Evolutionary conservation across 2,113 vertebrate species (phyloP).

Genomic region (Proteles cristata): DNA sequence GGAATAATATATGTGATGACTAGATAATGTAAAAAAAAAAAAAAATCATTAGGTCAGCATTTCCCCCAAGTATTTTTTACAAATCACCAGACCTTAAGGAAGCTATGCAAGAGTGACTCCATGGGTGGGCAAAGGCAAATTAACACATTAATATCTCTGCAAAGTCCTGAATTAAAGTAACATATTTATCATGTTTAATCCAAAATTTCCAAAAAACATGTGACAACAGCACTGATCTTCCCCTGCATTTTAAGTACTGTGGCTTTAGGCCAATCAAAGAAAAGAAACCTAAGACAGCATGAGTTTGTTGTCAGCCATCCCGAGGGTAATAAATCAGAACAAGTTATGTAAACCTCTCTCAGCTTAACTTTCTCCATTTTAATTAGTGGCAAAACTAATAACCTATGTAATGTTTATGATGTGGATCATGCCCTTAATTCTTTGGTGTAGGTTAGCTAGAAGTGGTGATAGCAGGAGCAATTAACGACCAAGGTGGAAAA

Average conservation of each 20-base stretch:
- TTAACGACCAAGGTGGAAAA: background rate
- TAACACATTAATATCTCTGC: background rate
- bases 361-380: background rate
- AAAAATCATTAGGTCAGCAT: background rate
- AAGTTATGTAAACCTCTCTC: background rate
- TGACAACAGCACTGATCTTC: background rate
- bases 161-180: background rate
- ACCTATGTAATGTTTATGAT: background rate
- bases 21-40: background rate
- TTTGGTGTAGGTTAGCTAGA: background rate
- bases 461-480: background rate
- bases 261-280: background rate
- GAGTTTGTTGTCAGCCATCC: background rate
- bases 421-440: background rate
- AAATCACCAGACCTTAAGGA: background rate
- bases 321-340: background rate
- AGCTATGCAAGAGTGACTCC: background rate
- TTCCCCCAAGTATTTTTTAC: background rate
- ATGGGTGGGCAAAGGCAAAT: background rate
- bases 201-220: background rate
- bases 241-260: background rate
- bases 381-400: background rate
- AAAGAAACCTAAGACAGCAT: background rate
- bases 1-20: conserved; percentile 2
- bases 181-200: background rate